A percentile compares a stretch with the other conserved stretches of the same genome.
These are phyloP conservation scores for Battus philenor DNA, from an alignment of 1,140 invertebrate genomes.

Conservation along the genomic window DNA sequence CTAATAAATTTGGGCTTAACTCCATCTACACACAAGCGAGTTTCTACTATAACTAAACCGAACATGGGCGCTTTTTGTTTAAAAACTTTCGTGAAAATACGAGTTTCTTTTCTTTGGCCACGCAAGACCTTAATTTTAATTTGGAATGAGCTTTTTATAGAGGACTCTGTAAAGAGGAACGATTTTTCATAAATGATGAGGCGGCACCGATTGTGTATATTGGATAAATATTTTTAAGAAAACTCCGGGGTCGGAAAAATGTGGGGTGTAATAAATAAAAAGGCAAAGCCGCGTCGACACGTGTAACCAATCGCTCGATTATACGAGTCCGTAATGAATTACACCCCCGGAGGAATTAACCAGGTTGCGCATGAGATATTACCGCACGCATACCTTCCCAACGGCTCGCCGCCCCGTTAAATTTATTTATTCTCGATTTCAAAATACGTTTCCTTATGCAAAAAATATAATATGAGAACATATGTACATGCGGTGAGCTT, in stretches of 20 bases:
- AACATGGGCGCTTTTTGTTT: conserved; percentile 31
- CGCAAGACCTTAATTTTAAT: conserved; percentile 75
- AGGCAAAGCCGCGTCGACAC: conserved; percentile 49
- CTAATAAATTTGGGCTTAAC: conserved; percentile 43
- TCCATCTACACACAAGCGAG: conserved; percentile 21
- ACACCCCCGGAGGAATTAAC: conserved; percentile 43
- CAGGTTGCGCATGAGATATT: conserved; percentile 36
- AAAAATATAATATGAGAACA: conserved; percentile 7
- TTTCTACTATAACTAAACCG: conserved; percentile 19
- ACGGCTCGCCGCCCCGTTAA: conserved; percentile 18
- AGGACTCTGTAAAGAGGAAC: conserved; percentile 60
- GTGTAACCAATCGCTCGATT: conserved; percentile 66
- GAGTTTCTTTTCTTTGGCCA: conserved; percentile 63
- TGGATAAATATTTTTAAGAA: conserved; percentile 72
- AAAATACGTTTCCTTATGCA: conserved; percentile 14
- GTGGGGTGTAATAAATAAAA: conserved; percentile 56
- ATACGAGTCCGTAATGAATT: conserved; percentile 53
- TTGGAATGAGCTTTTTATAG: conserved; percentile 74
- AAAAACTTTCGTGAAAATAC: conserved; percentile 32
- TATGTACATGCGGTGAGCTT: conserved; percentile 26
- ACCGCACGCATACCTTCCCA: not conserved
- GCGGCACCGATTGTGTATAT: conserved; percentile 68
- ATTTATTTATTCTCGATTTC: conserved; percentile 15
- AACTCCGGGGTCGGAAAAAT: conserved; percentile 57
- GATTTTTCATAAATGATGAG: conserved; percentile 73